phyloP scores from a whole-genome alignment of 1,140 invertebrate genomes.

The Frieseomelitta varia region DNA sequence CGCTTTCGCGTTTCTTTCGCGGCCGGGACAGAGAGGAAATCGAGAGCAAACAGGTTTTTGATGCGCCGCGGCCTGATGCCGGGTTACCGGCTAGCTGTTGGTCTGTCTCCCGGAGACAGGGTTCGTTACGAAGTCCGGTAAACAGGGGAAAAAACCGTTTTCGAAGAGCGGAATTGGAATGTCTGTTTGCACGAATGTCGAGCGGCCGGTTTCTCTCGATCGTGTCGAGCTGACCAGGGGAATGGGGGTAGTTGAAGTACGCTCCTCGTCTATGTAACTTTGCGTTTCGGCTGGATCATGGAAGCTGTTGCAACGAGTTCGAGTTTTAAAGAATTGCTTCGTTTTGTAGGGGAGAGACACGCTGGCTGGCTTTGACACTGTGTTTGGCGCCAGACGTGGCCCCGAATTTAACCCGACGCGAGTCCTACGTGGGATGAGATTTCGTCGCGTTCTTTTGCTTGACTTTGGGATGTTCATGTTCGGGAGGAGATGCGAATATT shows the following conservation, averaged over 20 bases:
- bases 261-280: background rate
- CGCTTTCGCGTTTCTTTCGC: background rate
- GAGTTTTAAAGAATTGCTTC: conserved; percentile 3
- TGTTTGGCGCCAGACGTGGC: background rate
- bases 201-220: conserved; percentile 1
- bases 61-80: background rate
- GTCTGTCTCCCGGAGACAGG: background rate
- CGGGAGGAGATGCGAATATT: no score
- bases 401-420: background rate
- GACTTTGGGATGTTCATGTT: background rate
- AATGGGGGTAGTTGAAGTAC: background rate
- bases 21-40: background rate
- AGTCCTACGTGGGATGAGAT: background rate
- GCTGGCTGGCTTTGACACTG: background rate
- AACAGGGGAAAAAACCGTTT: conserved; percentile 26
- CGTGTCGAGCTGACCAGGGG: no score
- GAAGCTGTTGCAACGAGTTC: conserved; percentile 5
- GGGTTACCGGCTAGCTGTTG: background rate
- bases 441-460: background rate
- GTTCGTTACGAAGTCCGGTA: conserved; percentile 22
- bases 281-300: background rate
- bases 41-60: conserved; percentile 37
- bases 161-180: conserved; percentile 7
- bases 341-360: background rate
- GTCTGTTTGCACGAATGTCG: conserved; percentile 38